A percentile compares a stretch with the other conserved stretches of the same genome.
Evolutionary conservation across 2,888 invertebrate species (phyloP).

Genomic region (Alviniconcha strummeri): DNA sequence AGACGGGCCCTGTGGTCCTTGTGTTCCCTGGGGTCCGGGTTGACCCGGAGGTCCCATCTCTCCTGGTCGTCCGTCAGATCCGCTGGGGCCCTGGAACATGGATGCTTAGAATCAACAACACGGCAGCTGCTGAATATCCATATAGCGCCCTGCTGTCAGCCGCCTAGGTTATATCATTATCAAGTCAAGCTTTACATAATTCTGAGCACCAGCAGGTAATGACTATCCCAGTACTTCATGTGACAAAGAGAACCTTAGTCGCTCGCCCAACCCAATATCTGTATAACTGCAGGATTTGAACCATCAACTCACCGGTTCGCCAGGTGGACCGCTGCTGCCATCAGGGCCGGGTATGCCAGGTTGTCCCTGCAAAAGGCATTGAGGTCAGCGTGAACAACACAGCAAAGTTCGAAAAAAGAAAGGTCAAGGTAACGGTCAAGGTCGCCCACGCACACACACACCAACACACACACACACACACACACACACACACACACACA

Average conservation of each 20-base stretch:
- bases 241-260: background rate
- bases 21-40: slow-evolving; percentile 77
- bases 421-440: too few relatives aligned
- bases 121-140: too few relatives aligned
- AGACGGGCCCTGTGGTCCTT: slow-evolving; percentile 77
- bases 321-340: slow-evolving; percentile 61
- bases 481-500: too few relatives aligned
- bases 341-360: slow-evolving; percentile 60
- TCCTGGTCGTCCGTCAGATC: slow-evolving; percentile 87
- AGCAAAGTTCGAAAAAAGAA: background rate
- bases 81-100: slow-evolving; percentile 76
- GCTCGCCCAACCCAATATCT: too few relatives aligned
- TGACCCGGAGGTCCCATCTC: slow-evolving; percentile 78
- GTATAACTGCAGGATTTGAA: background rate
- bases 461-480: too few relatives aligned
- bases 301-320: slow-evolving; percentile 58
- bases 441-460: too few relatives aligned
- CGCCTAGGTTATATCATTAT: too few relatives aligned
- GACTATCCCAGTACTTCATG: too few relatives aligned
- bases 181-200: too few relatives aligned
- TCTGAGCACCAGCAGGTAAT: too few relatives aligned
- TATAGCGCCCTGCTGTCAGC: too few relatives aligned
- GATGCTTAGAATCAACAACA: too few relatives aligned
- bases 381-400: background rate
- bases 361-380: slow-evolving; percentile 49